Evolutionary conservation across 2,888 invertebrate genomes (phyloP).

Genomic region (Lasius platythorax): DNA sequence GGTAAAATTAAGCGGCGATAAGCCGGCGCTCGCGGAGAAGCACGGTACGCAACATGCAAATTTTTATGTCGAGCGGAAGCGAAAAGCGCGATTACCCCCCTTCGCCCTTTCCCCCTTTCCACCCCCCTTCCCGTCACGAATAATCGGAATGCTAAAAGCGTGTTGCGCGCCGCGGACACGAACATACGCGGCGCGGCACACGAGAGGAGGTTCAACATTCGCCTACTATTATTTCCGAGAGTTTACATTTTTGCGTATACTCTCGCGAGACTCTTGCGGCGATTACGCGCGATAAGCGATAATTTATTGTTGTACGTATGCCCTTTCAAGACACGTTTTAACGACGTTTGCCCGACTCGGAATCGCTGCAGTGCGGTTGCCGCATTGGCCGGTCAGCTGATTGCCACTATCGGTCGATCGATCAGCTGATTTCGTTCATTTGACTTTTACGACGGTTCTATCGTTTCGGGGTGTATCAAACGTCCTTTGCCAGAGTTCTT

Average conservation of each 20-base stretch:
- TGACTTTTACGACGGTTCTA: constrained; percentile 13
- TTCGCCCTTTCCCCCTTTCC: not conserved
- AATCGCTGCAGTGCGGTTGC: constrained; percentile 67
- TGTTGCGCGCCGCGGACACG: constrained; percentile 34
- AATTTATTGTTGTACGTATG: constrained; percentile 55
- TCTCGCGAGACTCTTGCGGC: constrained; percentile 5
- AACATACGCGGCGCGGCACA: not conserved
- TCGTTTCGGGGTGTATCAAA: not conserved
- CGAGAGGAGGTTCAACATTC: constrained; percentile 6
- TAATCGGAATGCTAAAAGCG: constrained; percentile 56
- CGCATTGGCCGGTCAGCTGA: constrained; percentile 24
- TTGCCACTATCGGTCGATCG: constrained; percentile 19
- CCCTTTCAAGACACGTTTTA: constrained; percentile 54
- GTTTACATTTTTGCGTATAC: constrained; percentile 51
- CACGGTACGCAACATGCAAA: constrained; percentile 45
- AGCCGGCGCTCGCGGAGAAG: constrained; percentile 22
- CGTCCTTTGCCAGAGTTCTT: not conserved
- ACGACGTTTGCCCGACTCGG: constrained; percentile 41
- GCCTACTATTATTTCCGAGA: constrained; percentile 40
- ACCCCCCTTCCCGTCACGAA: constrained; percentile 18
- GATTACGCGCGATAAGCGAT: constrained; percentile 61
- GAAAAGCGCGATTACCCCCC: constrained; percentile 50
- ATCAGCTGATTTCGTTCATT: constrained; percentile 42
- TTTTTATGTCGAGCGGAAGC: constrained; percentile 41
- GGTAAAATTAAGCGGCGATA: constrained; percentile 37